A percentile compares a stretch with the other conserved stretches of the same genome.
phyloP scores from a whole-genome alignment of 2,797 vertebrate species.

The Sebastes glaucus region DNA sequence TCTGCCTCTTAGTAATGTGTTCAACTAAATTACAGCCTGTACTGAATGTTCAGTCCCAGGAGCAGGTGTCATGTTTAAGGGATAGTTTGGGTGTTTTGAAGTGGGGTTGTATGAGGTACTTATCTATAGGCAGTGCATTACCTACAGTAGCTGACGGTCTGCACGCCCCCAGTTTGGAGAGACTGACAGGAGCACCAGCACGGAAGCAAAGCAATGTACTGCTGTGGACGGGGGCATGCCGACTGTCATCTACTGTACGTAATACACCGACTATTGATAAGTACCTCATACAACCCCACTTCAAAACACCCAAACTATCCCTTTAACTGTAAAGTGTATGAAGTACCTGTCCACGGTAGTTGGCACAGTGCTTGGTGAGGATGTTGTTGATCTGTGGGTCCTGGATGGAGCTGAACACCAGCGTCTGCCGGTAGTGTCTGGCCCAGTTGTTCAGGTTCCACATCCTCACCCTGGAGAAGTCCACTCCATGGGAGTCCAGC shows the following conservation, averaged over 20 bases:
- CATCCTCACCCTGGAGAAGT: slow-evolving; percentile 96
- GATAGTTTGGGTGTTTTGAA: background rate
- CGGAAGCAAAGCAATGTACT: no score
- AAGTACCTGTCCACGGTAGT: slow-evolving; percentile 90
- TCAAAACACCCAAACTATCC: background rate
- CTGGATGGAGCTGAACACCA: slow-evolving; percentile 92
- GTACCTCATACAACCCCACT: background rate
- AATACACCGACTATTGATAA: background rate
- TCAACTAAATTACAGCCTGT: background rate
- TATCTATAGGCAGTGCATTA: background rate
- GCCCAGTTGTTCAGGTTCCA: slow-evolving; percentile 94
- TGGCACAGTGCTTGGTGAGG: slow-evolving; percentile 90
- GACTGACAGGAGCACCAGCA: background rate
- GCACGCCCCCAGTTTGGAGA: background rate
- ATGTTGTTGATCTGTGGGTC: slow-evolving; percentile 94
- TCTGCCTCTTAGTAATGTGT: slow-evolving; percentile 1
- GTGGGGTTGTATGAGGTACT: background rate
- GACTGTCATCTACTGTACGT: background rate
- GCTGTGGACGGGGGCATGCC: background rate
- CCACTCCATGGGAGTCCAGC: slow-evolving; percentile 90
- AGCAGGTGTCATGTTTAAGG: background rate
- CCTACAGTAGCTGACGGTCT: background rate
- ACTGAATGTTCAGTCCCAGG: background rate
- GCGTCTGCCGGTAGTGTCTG: slow-evolving; percentile 91
- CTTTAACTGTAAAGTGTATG: background rate